Conservation (phyloP, 2,888 invertebrate genomes). For the Acleris literana region DNA sequence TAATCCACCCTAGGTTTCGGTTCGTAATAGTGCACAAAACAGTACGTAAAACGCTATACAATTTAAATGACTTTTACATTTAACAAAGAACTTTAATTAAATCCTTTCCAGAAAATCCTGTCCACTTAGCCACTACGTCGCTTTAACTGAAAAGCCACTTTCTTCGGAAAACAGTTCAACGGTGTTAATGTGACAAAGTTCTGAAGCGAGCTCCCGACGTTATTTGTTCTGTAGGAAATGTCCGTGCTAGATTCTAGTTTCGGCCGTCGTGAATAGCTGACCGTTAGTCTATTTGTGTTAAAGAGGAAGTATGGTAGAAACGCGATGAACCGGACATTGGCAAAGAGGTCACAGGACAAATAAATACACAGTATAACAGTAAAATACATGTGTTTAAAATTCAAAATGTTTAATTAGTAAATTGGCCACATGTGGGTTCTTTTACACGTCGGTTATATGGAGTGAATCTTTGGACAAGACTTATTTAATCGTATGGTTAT, state of each 20-base stretch:
- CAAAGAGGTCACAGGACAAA: conserved; percentile 5
- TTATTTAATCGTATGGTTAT: too few relatives aligned
- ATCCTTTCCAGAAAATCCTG: neutral
- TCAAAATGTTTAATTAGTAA: too few relatives aligned
- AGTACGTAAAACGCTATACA: neutral
- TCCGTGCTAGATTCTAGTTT: neutral
- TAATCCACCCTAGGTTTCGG: too few relatives aligned
- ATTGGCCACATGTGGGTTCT: too few relatives aligned
- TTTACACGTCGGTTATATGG: too few relatives aligned
- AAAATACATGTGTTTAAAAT: too few relatives aligned
- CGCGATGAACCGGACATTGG: conserved; percentile 30
- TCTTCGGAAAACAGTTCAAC: conserved; percentile 3
- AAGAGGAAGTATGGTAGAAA: conserved; percentile 15
- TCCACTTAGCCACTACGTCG: conserved; percentile 4
- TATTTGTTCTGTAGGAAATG: too few relatives aligned
- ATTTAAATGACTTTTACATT: conserved; percentile 19
- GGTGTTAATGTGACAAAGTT: conserved; percentile 5
- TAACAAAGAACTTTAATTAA: conserved; percentile 5
- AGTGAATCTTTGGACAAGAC: too few relatives aligned
- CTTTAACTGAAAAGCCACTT: conserved; percentile 5
- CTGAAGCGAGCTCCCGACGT: neutral
- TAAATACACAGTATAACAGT: conserved; percentile 3
- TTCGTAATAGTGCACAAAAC: too few relatives aligned
- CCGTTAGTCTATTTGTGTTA: conserved; percentile 18
- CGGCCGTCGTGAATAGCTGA: neutral